phyloP scores from a whole-genome alignment of 2,888 invertebrate species.

The Pseudanteris insignis region DNA sequence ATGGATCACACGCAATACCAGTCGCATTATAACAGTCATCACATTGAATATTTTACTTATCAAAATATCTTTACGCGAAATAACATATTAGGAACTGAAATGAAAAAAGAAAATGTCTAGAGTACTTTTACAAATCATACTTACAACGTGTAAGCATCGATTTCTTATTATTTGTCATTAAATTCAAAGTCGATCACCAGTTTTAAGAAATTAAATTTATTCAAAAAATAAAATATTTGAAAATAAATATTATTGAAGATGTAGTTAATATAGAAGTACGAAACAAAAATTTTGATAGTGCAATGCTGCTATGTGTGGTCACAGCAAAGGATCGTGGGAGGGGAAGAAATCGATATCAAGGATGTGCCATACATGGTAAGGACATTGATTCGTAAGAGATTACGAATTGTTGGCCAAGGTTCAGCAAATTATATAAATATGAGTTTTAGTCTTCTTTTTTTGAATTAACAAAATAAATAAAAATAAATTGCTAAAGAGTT shows the following conservation, averaged over 20 bases:
- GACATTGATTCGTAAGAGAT: constrained; percentile 30
- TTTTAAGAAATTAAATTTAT: too few relatives aligned
- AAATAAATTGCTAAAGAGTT: too few relatives aligned
- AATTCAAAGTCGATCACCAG: constrained; percentile 26
- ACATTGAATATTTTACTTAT: constrained; percentile 28
- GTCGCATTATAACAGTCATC: constrained; percentile 25
- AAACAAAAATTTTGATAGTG: constrained; percentile 20
- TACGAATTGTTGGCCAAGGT: constrained; percentile 3
- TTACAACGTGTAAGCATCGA: constrained; percentile 27
- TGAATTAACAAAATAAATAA: too few relatives aligned
- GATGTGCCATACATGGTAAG: constrained; percentile 68
- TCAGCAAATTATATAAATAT: too few relatives aligned
- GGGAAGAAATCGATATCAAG: constrained; percentile 67
- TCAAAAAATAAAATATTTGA: not conserved
- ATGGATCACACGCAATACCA: constrained; percentile 35
- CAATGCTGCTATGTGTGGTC: constrained; percentile 20
- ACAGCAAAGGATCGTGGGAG: constrained; percentile 67
- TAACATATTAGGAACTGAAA: constrained; percentile 26
- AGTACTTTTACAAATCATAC: constrained; percentile 35
- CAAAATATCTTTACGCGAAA: constrained; percentile 40
- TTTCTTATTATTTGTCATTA: constrained; percentile 22
- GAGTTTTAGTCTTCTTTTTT: not conserved
- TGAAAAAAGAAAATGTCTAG: constrained; percentile 40
- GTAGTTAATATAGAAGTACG: not conserved
- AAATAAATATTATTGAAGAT: not conserved